phyloP scores from a whole-genome alignment of 2,797 vertebrate genomes.

The Chromis chromis region DNA sequence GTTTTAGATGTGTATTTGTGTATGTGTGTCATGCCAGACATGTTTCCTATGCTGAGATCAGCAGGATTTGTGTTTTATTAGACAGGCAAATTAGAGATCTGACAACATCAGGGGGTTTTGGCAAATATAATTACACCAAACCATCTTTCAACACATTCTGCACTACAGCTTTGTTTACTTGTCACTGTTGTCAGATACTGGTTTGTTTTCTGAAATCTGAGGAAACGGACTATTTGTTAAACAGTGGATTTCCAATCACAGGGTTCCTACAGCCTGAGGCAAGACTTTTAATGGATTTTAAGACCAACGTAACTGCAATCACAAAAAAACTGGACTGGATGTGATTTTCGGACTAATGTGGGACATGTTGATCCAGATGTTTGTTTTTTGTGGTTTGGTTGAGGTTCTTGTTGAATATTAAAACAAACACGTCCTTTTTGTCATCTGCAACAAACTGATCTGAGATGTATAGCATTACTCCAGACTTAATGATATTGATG shows the following conservation, averaged over 20 bases:
- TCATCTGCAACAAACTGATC: background rate
- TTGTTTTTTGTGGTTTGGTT: no score
- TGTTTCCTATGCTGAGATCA: background rate
- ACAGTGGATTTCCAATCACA: no score
- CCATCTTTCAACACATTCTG: background rate
- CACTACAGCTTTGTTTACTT: background rate
- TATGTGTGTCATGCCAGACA: background rate
- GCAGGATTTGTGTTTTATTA: background rate
- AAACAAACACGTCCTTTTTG: background rate
- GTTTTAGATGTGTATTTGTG: background rate
- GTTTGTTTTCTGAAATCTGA: no score
- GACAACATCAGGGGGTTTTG: background rate
- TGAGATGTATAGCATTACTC: background rate
- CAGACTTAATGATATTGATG: background rate
- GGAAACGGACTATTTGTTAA: no score
- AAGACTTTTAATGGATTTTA: no score
- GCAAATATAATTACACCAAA: background rate
- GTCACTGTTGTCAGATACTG: background rate
- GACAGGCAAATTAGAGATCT: background rate
- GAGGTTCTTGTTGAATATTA: no score
- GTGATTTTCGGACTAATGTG: no score
- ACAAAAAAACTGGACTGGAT: no score
- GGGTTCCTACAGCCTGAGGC: no score
- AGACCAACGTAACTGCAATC: no score
- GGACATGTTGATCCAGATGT: no score